phyloP scores from a whole-genome alignment of 2,888 invertebrate genomes.

The Nesidiocoris tenuis region DNA sequence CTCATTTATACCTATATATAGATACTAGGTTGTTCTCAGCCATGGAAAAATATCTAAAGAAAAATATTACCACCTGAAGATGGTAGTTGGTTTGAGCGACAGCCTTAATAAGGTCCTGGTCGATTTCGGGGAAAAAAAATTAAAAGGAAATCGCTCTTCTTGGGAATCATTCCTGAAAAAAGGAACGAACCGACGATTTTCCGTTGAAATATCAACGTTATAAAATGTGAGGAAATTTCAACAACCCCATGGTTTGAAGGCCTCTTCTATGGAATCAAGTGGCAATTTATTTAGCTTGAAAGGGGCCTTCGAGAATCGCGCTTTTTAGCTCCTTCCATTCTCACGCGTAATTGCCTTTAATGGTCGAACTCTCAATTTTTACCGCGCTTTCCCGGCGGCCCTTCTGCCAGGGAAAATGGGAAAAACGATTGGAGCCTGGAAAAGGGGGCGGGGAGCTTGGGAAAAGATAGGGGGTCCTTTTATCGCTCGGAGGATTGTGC shows the following conservation, averaged over 20 bases:
- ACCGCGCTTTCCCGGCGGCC: not conserved
- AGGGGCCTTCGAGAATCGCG: not conserved
- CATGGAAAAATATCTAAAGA: no score
- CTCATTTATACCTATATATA: no score
- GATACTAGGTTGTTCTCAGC: no score
- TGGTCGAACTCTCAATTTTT: conserved; percentile 15
- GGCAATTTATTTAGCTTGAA: not conserved
- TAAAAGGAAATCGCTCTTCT: no score
- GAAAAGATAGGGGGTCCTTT: no score
- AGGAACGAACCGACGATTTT: no score
- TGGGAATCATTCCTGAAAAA: no score
- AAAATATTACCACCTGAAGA: no score
- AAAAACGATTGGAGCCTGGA: not conserved
- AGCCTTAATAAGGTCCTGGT: no score
- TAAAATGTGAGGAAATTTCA: not conserved
- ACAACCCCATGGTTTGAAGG: not conserved
- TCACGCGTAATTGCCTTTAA: conserved; percentile 18
- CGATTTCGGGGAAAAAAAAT: no score
- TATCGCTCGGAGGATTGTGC: not conserved
- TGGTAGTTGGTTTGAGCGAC: no score
- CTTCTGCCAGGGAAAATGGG: not conserved
- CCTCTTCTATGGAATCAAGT: not conserved
- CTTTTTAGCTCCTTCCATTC: not conserved
- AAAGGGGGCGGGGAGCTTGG: not conserved
- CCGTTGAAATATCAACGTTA: no score